Conservation (phyloP, 2,888 invertebrate species). For the Agrypnus murinus region DNA sequence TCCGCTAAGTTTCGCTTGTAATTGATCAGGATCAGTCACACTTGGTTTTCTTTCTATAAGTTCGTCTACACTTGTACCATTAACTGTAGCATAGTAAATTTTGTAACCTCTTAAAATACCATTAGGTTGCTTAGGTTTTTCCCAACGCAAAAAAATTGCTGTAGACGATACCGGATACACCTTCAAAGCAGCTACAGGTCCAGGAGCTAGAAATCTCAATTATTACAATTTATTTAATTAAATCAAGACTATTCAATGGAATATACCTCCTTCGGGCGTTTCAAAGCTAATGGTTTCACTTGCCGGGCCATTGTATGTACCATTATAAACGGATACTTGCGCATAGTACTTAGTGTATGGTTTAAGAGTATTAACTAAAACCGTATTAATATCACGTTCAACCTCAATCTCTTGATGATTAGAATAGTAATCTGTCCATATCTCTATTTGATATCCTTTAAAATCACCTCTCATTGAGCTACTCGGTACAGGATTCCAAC, state of each 20-base stretch:
- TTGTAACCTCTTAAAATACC: constrained; percentile 94
- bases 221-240: constrained; percentile 69
- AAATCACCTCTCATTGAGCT: constrained; percentile 92
- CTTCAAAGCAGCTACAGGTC: constrained; percentile 75
- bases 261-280: constrained; percentile 87
- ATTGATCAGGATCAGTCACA: constrained; percentile 84
- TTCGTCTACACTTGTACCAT: constrained; percentile 73
- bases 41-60: constrained; percentile 81
- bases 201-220: no score
- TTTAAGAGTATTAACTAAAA: constrained; percentile 86
- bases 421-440: constrained; percentile 85
- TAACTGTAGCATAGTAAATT: constrained; percentile 89
- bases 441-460: constrained; percentile 96
- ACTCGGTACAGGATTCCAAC: constrained; percentile 90
- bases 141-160: constrained; percentile 92
- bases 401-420: constrained; percentile 76
- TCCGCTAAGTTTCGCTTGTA: constrained; percentile 88
- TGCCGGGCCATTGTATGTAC: constrained; percentile 91
- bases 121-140: constrained; percentile 92
- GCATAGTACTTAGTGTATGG: constrained; percentile 92
- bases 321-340: constrained; percentile 92
- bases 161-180: constrained; percentile 92
- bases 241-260: constrained; percentile 80
- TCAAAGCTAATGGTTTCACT: constrained; percentile 88
- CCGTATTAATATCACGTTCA: constrained; percentile 86